phyloP scores from a whole-genome alignment of 2,113 vertebrate genomes.

The Nipponia nippon region DNA sequence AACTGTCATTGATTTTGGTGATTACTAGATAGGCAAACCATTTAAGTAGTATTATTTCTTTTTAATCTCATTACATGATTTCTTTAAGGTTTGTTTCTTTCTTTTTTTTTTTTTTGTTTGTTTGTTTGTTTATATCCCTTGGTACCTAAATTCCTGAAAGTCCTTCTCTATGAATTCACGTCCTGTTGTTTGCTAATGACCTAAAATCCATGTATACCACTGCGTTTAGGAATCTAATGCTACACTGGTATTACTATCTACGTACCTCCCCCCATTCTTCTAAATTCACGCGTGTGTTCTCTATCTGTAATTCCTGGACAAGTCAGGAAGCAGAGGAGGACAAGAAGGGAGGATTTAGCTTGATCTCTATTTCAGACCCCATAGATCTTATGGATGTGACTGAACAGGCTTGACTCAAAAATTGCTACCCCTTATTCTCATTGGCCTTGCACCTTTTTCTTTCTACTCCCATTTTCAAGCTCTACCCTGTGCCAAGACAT shows the following conservation, averaged over 20 bases:
- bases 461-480: background rate
- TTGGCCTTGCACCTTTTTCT: background rate
- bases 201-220: background rate
- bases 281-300: background rate
- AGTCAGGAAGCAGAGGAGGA: background rate
- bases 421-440: background rate
- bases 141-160: background rate
- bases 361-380: background rate
- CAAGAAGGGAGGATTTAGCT: background rate
- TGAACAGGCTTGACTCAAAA: background rate
- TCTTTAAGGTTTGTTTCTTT: background rate
- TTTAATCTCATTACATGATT: background rate
- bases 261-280: background rate
- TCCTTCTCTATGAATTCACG: background rate
- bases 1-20: background rate
- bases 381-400: background rate
- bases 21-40: background rate
- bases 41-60: background rate
- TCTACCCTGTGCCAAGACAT: background rate
- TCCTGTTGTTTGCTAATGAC: background rate
- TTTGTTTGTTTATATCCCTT: background rate
- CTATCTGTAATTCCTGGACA: background rate
- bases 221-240: background rate
- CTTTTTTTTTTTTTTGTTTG: background rate
- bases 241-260: background rate